Percentiles rank a stretch among this genome's conserved stretches.
phyloP scores from a whole-genome alignment of 2,888 invertebrate species.

The Eristalis intricaria region DNA sequence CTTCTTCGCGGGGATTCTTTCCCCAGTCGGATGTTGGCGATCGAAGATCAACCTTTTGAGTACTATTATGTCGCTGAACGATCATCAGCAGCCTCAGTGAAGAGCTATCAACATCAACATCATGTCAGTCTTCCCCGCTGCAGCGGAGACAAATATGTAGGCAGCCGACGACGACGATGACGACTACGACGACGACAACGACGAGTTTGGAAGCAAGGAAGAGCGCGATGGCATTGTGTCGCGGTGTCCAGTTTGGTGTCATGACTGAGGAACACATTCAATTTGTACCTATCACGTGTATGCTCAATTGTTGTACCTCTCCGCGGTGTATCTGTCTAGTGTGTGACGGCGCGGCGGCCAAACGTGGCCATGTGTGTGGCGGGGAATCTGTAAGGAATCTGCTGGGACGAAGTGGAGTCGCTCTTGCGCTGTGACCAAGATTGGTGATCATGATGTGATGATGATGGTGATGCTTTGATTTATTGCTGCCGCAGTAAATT shows the following conservation, averaged over 20 bases:
- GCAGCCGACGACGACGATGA: constrained; percentile 1
- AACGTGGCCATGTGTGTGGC: constrained; percentile 9
- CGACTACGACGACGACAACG: background rate
- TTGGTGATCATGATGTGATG: constrained; percentile 39
- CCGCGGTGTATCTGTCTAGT: constrained; percentile 24
- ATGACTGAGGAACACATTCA: constrained; percentile 64
- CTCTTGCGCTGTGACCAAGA: constrained; percentile 25
- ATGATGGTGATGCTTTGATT: constrained; percentile 67
- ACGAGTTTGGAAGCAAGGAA: background rate
- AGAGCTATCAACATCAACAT: constrained; percentile 53
- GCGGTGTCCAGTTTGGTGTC: constrained; percentile 63
- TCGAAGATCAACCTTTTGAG: constrained; percentile 70
- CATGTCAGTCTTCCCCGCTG: constrained; percentile 52
- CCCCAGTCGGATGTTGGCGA: constrained; percentile 33
- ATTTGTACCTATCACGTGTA: constrained; percentile 71
- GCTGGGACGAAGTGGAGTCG: background rate
- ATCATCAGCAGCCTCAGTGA: constrained; percentile 39
- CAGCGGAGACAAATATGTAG: background rate
- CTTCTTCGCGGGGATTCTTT: constrained; percentile 49
- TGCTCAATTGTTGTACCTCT: constrained; percentile 58
- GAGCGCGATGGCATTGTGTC: constrained; percentile 39
- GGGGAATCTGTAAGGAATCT: constrained; percentile 2
- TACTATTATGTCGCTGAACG: constrained; percentile 69
- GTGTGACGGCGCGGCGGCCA: constrained; percentile 21
- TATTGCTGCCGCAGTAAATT: constrained; percentile 62